Base-by-base conservation (phyloP, 2,113 vertebrate genomes). In the Lepus europaeus region DNA sequence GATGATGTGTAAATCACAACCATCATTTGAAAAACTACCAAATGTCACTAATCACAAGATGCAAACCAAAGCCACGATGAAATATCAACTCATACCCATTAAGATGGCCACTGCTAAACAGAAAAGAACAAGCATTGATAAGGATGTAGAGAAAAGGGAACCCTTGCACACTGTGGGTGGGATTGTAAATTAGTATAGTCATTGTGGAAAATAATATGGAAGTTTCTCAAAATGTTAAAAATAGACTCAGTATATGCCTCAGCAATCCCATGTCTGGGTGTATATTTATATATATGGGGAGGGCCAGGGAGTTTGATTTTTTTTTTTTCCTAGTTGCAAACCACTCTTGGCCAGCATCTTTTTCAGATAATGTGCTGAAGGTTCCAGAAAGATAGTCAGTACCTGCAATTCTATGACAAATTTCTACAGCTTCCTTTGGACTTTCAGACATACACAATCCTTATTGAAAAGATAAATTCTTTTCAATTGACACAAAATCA, bases 321-420 rank as follows among this genome's bases (percentile, higher is more conserved):
- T 70, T 69, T 87, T 59, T 59, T 72, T 76, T 87, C 63, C 76
- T 70, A 70, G n/a, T 25, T 80, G 25, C 61, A 20, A 85, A 74
- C 80, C 11, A 84, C 31, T 80, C 51, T 19, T 74, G 49, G 27
- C 31, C 51, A 69, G 68, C 68, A 51, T 64, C n/a, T 69, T 69
- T 81, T 81, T 29, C 79, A 23, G 49, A 19, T 66, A 66, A 11
- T 51, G 3, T 45, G 61, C 29, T 53, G 36, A 63, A 89, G 51
- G 36, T 66, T 91, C 74, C 31, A 76, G 73, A 89, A 85, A 89
- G 73, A 85, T 1, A 89, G 56, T 53, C 14, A 27, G 49, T 51
- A 73, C 74, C 69, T 86, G 51, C n/a, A 89, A 74, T 89, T 76
- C 61, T 85, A 8, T 66, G 17, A 74, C 20, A 91, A 85, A 80